Base-by-base conservation (phyloP, 2,113 vertebrate species). In the Campylomormyrus numenius region DNA sequence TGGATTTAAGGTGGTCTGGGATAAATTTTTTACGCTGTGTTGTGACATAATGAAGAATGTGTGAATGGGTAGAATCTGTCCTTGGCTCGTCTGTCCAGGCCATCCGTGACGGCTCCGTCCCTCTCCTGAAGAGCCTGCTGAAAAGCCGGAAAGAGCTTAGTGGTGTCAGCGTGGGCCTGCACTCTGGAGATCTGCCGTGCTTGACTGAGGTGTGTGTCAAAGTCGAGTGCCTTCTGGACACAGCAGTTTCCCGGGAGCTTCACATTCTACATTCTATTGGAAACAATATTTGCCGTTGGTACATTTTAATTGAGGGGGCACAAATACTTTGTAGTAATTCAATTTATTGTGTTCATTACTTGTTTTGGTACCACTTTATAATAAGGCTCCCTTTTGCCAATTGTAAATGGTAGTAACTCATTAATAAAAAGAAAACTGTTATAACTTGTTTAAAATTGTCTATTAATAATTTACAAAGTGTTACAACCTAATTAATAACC, bases 121-220 rank as follows among this genome's bases (percentile, higher is more conserved):
- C 95, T 87, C 96, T 96, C 91, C 92, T 97, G 91, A 98, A 97
- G 94, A 96, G 94, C 66, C 94, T 98, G 90, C 93, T 99, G 17
- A 97, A 97, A 91, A 98, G 97, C 93, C 96, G 95, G 88, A 99
- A 97, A 92, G 96, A 97, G 11, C 95, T 99, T 2, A 98, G 98
- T 94, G 95, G 3, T 42, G 17, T 99, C 13, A 95, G 95, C 90
- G 88, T 95, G 48, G 97, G 97, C 35, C 96, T 96, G 90, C 94
- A 93, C 10, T 45, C 92, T 91, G 95, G 93, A 94, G 95, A 97
- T 21, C 56, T 95, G 48, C 91, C 93, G 89, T 93, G 90, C 91
- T 93, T 96, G 91, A 95, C 97, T 80, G 97, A 99, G 97, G 98
- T 99, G 93, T 95, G 97, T 89, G 85, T 46, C 52, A 24, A 21